Conservation (phyloP, 35 echinoderm and acorn worm species). For the Holothuria glaberrima region DNA sequence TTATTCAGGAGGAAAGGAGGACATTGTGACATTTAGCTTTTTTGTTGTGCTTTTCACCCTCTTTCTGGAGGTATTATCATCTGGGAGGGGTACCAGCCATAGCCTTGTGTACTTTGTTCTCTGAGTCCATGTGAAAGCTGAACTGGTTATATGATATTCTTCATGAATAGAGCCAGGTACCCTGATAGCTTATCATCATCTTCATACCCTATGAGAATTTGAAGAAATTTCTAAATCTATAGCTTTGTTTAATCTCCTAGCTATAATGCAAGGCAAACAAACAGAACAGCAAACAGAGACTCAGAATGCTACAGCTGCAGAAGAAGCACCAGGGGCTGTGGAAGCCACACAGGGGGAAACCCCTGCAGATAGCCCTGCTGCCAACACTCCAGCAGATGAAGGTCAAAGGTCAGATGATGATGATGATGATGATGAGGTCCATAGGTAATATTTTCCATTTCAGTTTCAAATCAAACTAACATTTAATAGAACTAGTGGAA, state of each 20-base stretch:
- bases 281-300: conserved; percentile 14
- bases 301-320: conserved; percentile 29
- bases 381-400: conserved; percentile 50
- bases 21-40: no score
- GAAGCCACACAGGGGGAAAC: conserved; percentile 17
- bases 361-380: conserved; percentile 51
- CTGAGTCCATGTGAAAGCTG: no score
- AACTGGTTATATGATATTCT: no score
- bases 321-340: not conserved
- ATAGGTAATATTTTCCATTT: conserved; percentile 33
- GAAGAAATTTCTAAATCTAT: not conserved
- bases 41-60: no score
- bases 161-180: no score
- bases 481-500: no score
- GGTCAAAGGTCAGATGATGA: conserved; percentile 76
- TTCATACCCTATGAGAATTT: not conserved
- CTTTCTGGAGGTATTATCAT: no score
- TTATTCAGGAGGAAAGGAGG: no score
- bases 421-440: conserved; percentile 71
- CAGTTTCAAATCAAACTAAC: no score
- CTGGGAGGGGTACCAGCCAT: no score
- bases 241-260: conserved; percentile 12
- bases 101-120: no score
- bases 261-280: conserved; percentile 40
- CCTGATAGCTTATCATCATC: not conserved